Evolutionary conservation across 2,113 vertebrate species (phyloP).

Genomic region (Desmodus rotundus): DNA sequence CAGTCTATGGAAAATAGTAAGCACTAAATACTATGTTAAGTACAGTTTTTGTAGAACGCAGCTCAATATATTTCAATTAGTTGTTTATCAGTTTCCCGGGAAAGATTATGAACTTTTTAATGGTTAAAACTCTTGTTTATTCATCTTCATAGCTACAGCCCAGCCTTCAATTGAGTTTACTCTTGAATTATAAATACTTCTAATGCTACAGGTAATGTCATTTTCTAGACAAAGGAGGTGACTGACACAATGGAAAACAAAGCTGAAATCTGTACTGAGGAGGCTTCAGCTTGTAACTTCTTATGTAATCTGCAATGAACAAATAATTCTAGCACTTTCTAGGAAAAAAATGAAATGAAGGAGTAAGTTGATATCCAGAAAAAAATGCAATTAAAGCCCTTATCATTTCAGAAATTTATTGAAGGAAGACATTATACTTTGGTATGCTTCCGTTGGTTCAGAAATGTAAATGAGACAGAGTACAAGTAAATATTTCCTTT

Average conservation of each 20-base stretch:
- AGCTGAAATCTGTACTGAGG: background rate
- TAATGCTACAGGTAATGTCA: background rate
- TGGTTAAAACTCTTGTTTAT: background rate
- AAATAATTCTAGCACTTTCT: background rate
- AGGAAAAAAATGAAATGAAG: constrained; percentile 20
- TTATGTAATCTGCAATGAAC: background rate
- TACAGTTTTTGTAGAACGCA: background rate
- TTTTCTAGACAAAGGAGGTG: background rate
- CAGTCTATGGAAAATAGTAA: background rate
- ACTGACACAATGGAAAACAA: background rate
- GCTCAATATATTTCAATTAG: background rate
- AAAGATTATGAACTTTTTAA: background rate
- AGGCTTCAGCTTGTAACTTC: background rate
- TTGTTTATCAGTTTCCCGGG: background rate
- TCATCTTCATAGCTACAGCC: background rate
- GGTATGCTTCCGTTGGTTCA: background rate
- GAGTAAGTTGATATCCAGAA: background rate
- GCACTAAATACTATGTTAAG: background rate
- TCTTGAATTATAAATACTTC: background rate
- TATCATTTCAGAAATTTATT: background rate
- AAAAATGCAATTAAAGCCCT: background rate
- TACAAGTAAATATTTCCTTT: background rate
- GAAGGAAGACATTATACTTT: background rate
- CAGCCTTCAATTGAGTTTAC: background rate
- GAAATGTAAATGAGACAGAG: background rate